Percentiles rank a stretch among this genome's conserved stretches.
Evolutionary conservation across 2,888 invertebrate genomes (phyloP).

Genomic region (Pachydiplax longipennis): DNA sequence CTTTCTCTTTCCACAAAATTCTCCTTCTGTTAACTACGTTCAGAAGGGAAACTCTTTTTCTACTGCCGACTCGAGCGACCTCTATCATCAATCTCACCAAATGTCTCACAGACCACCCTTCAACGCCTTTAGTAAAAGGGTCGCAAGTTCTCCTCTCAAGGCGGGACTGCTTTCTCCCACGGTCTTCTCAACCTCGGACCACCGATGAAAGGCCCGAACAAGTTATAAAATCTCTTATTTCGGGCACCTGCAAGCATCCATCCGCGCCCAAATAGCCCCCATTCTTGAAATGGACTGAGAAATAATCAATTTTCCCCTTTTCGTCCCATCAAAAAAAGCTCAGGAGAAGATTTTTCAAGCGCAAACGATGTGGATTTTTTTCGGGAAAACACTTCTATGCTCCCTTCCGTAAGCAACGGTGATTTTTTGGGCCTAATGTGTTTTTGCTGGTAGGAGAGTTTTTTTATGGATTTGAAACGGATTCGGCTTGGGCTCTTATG

Average conservation of each 20-base stretch:
- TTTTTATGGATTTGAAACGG: no score
- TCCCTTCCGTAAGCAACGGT: no score
- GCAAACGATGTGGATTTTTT: not conserved
- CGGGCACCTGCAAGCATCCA: not conserved
- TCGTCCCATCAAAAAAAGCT: not conserved
- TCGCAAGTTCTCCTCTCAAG: not conserved
- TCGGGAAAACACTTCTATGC: not conserved
- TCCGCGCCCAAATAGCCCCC: not conserved
- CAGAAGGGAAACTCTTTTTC: not conserved
- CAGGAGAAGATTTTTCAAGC: not conserved
- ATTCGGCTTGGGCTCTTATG: no score
- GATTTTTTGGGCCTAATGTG: no score
- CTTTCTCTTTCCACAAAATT: not conserved
- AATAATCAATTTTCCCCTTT: not conserved
- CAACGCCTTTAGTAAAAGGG: not conserved
- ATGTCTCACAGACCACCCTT: conserved; percentile 34
- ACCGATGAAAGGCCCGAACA: not conserved
- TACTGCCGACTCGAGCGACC: not conserved
- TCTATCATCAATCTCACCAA: conserved; percentile 22
- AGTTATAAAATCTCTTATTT: not conserved
- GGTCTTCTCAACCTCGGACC: not conserved
- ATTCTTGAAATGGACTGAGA: not conserved
- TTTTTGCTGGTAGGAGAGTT: no score
- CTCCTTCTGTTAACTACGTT: conserved; percentile 7
- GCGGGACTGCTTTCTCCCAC: not conserved